A percentile compares a stretch with the other conserved stretches of the same genome.
phyloP scores from a whole-genome alignment of 1,140 invertebrate genomes.

The Drosophila busckii region DNA sequence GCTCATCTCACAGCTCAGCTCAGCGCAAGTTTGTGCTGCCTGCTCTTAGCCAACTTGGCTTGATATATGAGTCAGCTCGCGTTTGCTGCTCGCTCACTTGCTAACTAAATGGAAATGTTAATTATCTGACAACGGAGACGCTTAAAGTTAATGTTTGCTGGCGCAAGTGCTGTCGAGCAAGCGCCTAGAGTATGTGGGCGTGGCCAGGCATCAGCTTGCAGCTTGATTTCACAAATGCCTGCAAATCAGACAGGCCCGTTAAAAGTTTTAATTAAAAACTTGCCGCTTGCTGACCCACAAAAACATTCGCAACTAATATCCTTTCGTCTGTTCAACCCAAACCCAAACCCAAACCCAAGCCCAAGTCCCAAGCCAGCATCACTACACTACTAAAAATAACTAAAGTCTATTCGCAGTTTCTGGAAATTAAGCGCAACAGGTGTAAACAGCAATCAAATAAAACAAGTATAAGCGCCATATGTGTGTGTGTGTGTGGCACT shows the following conservation, averaged over 20 bases:
- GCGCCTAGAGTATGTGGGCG: not conserved
- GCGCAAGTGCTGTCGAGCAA: not conserved
- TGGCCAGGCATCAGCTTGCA: conserved; percentile 33
- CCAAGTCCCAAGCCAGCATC: too few relatives aligned
- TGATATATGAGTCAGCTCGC: conserved; percentile 27
- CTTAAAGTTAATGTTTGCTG: conserved; percentile 38
- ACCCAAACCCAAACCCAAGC: too few relatives aligned
- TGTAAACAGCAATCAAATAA: too few relatives aligned
- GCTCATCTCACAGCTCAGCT: not conserved
- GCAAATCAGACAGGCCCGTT: conserved; percentile 58
- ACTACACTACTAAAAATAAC: conserved; percentile 3
- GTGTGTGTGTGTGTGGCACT: too few relatives aligned
- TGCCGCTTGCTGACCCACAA: conserved; percentile 38
- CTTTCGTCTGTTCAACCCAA: too few relatives aligned
- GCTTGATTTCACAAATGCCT: conserved; percentile 60
- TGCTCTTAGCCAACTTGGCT: conserved; percentile 3
- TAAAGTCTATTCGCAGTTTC: too few relatives aligned
- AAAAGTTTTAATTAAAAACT: conserved; percentile 75
- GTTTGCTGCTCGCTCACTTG: not conserved
- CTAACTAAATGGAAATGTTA: conserved; percentile 66
- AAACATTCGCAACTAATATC: too few relatives aligned
- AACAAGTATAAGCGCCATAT: too few relatives aligned
- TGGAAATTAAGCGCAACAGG: too few relatives aligned
- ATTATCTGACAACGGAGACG: conserved; percentile 64
- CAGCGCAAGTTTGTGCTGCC: conserved; percentile 13